A percentile compares a stretch with the other conserved stretches of the same genome.
Conservation (phyloP, 2,113 vertebrate species). For the Pangasianodon hypophthalmus region DNA sequence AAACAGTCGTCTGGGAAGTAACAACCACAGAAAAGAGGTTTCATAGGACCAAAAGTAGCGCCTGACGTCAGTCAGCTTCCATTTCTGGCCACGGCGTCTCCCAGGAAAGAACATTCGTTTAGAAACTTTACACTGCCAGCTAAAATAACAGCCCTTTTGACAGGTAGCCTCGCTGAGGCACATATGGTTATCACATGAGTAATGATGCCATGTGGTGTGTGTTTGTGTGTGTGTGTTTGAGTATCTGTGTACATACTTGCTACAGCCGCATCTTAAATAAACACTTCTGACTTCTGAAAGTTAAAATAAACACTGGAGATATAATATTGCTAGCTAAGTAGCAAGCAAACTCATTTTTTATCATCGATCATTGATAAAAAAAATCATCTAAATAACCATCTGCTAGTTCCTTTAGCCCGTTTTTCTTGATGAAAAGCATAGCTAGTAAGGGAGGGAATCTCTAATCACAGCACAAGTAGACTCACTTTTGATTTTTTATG, state of each 20-base stretch:
- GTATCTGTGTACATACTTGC: not conserved
- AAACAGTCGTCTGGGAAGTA: not conserved
- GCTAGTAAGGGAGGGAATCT: too few relatives aligned
- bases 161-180: not conserved
- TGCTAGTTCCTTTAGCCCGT: too few relatives aligned
- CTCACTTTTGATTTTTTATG: not conserved
- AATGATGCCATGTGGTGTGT: not conserved
- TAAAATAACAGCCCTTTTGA: not conserved
- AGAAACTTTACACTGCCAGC: not conserved
- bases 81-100: not conserved
- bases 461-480: too few relatives aligned
- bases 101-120: not conserved
- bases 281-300: not conserved
- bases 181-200: not conserved
- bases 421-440: too few relatives aligned
- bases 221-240: too few relatives aligned
- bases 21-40: not conserved
- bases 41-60: not conserved
- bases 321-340: not conserved
- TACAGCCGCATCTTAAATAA: not conserved
- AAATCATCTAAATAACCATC: not conserved
- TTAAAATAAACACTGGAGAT: not conserved
- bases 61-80: conserved; percentile 5
- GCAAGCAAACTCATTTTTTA: too few relatives aligned
- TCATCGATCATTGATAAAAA: too few relatives aligned